A percentile compares a stretch with the other conserved stretches of the same genome.
Conservation (phyloP, 2,113 vertebrate species). For the Aptenodytes patagonicus region DNA sequence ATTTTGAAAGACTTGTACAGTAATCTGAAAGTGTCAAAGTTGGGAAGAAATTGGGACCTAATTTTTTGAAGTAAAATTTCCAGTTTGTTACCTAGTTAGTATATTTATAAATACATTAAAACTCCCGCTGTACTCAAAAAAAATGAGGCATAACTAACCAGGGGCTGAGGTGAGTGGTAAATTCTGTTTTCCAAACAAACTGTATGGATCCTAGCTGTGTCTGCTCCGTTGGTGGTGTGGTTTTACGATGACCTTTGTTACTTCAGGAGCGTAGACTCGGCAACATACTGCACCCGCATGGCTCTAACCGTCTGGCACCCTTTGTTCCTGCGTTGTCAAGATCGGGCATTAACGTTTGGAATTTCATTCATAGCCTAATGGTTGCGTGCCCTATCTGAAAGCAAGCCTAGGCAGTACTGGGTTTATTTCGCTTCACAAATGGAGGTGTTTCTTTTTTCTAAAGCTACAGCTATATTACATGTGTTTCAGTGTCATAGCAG, state of each 20-base stretch:
- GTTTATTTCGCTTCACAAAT: constrained; percentile 23
- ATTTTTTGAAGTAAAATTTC: not conserved
- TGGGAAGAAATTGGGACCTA: not conserved
- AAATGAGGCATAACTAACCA: not conserved
- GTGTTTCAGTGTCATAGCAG: constrained; percentile 27
- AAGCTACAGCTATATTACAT: not conserved
- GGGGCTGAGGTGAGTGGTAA: not conserved
- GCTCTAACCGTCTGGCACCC: not conserved
- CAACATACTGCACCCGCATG: not conserved
- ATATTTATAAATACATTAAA: not conserved
- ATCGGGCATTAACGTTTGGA: not conserved
- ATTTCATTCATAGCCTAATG: not conserved
- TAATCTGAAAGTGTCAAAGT: not conserved
- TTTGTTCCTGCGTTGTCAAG: not conserved
- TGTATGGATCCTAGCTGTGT: not conserved
- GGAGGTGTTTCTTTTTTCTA: not conserved
- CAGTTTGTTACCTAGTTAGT: not conserved
- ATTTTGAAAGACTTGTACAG: not conserved
- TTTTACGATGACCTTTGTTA: not conserved
- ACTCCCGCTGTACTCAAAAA: not conserved
- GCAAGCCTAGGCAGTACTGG: not conserved
- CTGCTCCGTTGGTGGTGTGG: not conserved
- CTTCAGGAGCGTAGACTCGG: fast-evolving
- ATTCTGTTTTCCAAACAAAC: not conserved
- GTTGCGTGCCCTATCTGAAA: not conserved